These are phyloP conservation scores for Harlomillsia oculata DNA, from an alignment of 1,140 invertebrate species.

Conservation along the genomic window DNA sequence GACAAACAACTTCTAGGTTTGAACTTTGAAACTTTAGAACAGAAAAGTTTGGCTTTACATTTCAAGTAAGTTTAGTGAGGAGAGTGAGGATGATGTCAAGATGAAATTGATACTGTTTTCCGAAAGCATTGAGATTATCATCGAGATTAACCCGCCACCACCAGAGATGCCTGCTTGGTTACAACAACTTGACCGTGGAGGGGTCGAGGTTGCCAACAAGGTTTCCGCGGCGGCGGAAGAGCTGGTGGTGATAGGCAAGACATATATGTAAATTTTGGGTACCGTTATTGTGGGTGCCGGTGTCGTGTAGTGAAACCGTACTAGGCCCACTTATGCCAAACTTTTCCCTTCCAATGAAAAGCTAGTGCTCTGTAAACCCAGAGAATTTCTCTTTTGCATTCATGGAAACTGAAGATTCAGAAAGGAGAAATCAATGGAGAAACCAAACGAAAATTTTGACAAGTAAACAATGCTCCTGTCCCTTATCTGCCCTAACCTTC, in stretches of 20 bases:
- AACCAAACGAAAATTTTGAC: too few relatives aligned
- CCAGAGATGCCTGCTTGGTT: conserved; percentile 93
- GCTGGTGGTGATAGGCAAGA: not conserved
- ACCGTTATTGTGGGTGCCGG: too few relatives aligned
- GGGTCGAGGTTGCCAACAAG: conserved; percentile 37
- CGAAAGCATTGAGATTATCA: conserved; percentile 55
- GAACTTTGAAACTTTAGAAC: conserved; percentile 50
- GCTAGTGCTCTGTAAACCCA: too few relatives aligned
- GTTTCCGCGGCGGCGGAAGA: conserved; percentile 14
- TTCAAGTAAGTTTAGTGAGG: conserved; percentile 49
- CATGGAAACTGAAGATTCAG: too few relatives aligned
- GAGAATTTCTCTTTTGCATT: too few relatives aligned
- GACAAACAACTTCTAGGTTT: conserved; percentile 58
- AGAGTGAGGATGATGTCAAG: conserved; percentile 44
- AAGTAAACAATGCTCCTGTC: too few relatives aligned
- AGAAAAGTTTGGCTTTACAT: conserved; percentile 60
- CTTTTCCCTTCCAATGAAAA: too few relatives aligned
- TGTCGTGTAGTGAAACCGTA: too few relatives aligned
- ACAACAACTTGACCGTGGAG: conserved; percentile 45
- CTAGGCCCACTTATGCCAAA: too few relatives aligned
- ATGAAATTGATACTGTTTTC: conserved; percentile 61
- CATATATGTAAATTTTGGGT: too few relatives aligned
- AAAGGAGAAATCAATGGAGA: too few relatives aligned
- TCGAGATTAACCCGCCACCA: conserved; percentile 76
- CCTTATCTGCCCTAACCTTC: too few relatives aligned